These are phyloP conservation scores for Montipora capricornis DNA, from an alignment of 64 coral and sea anemone species.

Conservation along the genomic window DNA sequence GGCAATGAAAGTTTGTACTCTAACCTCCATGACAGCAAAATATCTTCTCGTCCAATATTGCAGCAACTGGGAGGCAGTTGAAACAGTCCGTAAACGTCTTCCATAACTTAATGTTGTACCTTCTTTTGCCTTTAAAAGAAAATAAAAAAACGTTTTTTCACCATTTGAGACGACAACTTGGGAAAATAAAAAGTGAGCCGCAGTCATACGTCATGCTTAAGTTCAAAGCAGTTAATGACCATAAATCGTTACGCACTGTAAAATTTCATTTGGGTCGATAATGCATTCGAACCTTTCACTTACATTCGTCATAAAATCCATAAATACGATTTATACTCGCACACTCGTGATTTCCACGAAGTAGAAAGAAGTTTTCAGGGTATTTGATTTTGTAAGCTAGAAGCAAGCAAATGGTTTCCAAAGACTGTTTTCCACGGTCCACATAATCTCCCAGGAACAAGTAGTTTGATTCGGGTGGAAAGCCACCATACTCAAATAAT, in stretches of 20 bases:
- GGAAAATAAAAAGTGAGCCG: neutral
- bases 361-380: conserved; percentile 98
- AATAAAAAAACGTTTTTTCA: neutral
- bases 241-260: neutral
- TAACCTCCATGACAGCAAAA: conserved; percentile 99
- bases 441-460: conserved; percentile 99
- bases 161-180: neutral
- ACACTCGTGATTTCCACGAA: conserved; percentile 99
- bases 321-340: conserved; percentile 99
- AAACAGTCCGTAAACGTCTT: conserved; percentile 99
- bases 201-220: too few relatives aligned
- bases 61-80: conserved; percentile 96
- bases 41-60: conserved; percentile 98
- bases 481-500: conserved; percentile 99
- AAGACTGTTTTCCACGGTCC: conserved; percentile 97
- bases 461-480: conserved; percentile 99
- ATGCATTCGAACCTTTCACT: conserved; percentile 42
- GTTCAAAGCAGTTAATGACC: too few relatives aligned
- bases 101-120: conserved; percentile 99
- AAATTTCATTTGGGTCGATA: neutral
- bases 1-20: neutral
- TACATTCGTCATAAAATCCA: conserved; percentile 99
- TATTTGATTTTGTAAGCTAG: conserved; percentile 99
- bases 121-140: conserved; percentile 89
- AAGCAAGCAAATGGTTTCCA: conserved; percentile 99